Conservation (phyloP, 2,888 invertebrate species). For the Agrenia bidenticulata region DNA sequence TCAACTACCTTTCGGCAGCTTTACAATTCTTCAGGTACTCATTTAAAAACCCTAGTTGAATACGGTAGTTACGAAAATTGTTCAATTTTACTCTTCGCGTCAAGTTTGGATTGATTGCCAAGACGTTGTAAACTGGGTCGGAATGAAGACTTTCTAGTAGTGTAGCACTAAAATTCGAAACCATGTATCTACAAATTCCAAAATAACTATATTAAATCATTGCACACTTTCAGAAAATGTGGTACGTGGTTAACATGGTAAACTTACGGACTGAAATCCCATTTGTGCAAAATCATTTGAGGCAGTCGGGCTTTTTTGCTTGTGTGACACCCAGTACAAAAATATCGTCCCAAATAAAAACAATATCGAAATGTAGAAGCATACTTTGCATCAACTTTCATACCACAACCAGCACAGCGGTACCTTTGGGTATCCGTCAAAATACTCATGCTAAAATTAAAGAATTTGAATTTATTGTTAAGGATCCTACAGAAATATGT, state of each 20-base stretch:
- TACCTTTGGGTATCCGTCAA: constrained; percentile 72
- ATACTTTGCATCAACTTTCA: constrained; percentile 71
- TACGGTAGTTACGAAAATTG: constrained; percentile 64
- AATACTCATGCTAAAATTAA: constrained; percentile 64
- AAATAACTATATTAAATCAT: not conserved
- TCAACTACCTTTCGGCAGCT: constrained; percentile 64
- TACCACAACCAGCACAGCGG: constrained; percentile 81
- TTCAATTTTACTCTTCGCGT: constrained; percentile 67
- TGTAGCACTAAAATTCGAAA: constrained; percentile 76
- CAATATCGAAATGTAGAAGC: constrained; percentile 76
- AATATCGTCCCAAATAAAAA: constrained; percentile 79
- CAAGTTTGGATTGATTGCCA: constrained; percentile 69
- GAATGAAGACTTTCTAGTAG: constrained; percentile 72
- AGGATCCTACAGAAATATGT: no score
- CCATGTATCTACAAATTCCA: constrained; percentile 71
- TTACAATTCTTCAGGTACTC: constrained; percentile 72
- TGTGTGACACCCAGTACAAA: constrained; percentile 82
- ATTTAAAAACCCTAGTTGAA: constrained; percentile 69
- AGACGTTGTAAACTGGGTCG: constrained; percentile 75
- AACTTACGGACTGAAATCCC: constrained; percentile 65
- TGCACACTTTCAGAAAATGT: not conserved
- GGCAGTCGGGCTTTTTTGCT: constrained; percentile 73
- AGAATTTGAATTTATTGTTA: no score
- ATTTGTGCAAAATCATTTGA: constrained; percentile 66
- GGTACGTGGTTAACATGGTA: not conserved